Percentiles rank a stretch among this genome's conserved stretches.
Evolutionary conservation across 2,797 vertebrate species (phyloP).

Genomic region (Manis javanica): DNA sequence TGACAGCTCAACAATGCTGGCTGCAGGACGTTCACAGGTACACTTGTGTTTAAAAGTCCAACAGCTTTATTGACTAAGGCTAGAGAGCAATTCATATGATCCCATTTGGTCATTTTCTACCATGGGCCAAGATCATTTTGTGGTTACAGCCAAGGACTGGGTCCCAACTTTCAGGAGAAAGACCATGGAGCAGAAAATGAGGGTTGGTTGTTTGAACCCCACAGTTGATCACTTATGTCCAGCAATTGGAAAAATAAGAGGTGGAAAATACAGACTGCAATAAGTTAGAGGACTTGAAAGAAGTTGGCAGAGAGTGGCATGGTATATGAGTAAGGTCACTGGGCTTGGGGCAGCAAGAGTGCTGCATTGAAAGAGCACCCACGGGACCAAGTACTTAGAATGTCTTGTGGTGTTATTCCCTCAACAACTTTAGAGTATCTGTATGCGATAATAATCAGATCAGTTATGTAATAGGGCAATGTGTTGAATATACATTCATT

Average conservation of each 20-base stretch:
- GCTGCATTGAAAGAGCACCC: slow-evolving; percentile 85
- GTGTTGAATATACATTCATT: slow-evolving; percentile 93
- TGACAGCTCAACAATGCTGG: slow-evolving; percentile 81
- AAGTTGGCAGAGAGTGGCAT: slow-evolving; percentile 80
- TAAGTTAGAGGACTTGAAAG: slow-evolving; percentile 78
- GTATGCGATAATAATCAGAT: slow-evolving; percentile 96
- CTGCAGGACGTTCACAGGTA: slow-evolving; percentile 83
- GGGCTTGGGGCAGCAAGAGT: slow-evolving; percentile 80
- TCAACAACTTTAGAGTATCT: slow-evolving; percentile 85
- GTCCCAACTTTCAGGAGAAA: slow-evolving; percentile 78
- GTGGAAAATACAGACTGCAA: slow-evolving; percentile 81
- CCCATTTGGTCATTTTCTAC: slow-evolving; percentile 85
- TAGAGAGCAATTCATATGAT: slow-evolving; percentile 86
- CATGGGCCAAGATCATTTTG: slow-evolving; percentile 79
- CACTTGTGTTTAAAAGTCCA: slow-evolving; percentile 81
- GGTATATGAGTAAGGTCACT: slow-evolving; percentile 82
- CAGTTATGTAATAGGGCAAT: slow-evolving; percentile 96
- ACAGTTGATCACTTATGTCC: slow-evolving; percentile 76
- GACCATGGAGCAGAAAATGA: slow-evolving; percentile 78
- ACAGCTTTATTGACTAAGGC: slow-evolving; percentile 87
- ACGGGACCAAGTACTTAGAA: slow-evolving; percentile 87
- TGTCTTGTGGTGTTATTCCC: slow-evolving; percentile 86
- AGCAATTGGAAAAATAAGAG: slow-evolving; percentile 77
- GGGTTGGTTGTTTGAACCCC: slow-evolving; percentile 78
- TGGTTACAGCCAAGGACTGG: slow-evolving; percentile 78